Evolutionary conservation across 2,113 vertebrate genomes (phyloP).

Genomic region (Callithrix jacchus): DNA sequence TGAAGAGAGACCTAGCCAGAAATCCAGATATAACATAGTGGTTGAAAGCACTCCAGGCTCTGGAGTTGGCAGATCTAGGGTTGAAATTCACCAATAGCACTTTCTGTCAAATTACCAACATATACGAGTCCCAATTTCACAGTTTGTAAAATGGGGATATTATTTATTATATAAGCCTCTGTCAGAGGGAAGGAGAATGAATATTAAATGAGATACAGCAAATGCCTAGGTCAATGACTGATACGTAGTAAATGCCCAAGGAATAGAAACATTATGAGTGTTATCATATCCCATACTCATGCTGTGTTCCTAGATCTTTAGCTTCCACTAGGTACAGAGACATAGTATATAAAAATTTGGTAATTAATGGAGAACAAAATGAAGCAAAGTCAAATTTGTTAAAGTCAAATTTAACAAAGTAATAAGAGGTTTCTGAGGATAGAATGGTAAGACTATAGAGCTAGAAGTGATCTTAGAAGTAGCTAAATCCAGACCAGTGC

Average conservation of each 20-base stretch:
- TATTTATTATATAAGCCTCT: neutral
- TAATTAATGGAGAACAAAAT: slow-evolving; percentile 37
- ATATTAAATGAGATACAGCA: neutral
- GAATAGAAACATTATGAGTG: neutral
- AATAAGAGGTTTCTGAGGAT: slow-evolving; percentile 8
- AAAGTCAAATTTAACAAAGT: neutral
- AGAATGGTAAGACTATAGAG: neutral
- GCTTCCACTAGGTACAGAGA: neutral
- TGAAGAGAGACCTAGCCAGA: neutral
- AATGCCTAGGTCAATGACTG: neutral
- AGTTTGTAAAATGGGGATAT: neutral
- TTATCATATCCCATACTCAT: neutral
- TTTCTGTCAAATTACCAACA: neutral
- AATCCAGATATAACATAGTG: neutral
- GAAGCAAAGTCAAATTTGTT: slow-evolving; percentile 49
- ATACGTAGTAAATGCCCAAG: neutral
- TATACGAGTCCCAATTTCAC: neutral
- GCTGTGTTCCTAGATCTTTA: neutral
- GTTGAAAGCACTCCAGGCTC: neutral
- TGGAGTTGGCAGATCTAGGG: neutral
- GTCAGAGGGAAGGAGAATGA: no score
- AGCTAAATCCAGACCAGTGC: neutral
- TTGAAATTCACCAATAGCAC: neutral
- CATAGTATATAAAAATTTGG: neutral
- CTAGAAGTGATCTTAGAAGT: neutral